phyloP scores from a whole-genome alignment of 2,888 invertebrate genomes.

The Bugula neritina region DNA sequence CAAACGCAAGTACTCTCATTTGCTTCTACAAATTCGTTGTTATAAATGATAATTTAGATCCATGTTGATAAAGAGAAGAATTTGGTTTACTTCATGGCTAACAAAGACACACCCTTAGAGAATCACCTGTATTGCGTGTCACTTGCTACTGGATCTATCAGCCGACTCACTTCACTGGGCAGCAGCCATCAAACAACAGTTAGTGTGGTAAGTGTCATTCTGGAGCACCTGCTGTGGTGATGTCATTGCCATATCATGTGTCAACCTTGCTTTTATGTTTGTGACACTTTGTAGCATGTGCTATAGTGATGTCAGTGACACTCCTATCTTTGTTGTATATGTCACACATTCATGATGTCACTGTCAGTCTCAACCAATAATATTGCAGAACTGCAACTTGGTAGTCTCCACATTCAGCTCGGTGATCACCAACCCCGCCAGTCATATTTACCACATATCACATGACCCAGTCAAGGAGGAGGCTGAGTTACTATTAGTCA shows the following conservation, averaged over 20 bases:
- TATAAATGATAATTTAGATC: constrained; percentile 52
- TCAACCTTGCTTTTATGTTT: too few relatives aligned
- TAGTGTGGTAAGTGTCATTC: background rate
- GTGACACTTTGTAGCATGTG: too few relatives aligned
- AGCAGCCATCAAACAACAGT: background rate
- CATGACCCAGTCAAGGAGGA: background rate
- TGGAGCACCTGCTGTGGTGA: background rate
- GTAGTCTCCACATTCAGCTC: constrained; percentile 20
- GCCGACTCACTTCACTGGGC: background rate
- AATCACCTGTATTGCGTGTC: constrained; percentile 67
- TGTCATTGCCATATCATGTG: too few relatives aligned
- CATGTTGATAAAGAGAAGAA: constrained; percentile 77
- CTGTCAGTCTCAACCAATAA: background rate
- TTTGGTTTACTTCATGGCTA: constrained; percentile 82
- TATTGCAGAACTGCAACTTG: background rate
- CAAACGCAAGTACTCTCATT: too few relatives aligned
- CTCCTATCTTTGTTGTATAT: background rate
- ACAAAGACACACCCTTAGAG: constrained; percentile 84
- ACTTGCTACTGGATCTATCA: background rate
- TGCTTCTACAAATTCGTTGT: background rate
- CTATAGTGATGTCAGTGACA: too few relatives aligned
- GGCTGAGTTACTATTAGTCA: background rate
- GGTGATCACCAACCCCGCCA: background rate
- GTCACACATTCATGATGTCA: background rate
- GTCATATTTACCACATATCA: background rate